Percentiles rank a stretch among this genome's conserved stretches.
Evolutionary conservation across 1,140 invertebrate species (phyloP).

Genomic region (Aplysia californica): DNA sequence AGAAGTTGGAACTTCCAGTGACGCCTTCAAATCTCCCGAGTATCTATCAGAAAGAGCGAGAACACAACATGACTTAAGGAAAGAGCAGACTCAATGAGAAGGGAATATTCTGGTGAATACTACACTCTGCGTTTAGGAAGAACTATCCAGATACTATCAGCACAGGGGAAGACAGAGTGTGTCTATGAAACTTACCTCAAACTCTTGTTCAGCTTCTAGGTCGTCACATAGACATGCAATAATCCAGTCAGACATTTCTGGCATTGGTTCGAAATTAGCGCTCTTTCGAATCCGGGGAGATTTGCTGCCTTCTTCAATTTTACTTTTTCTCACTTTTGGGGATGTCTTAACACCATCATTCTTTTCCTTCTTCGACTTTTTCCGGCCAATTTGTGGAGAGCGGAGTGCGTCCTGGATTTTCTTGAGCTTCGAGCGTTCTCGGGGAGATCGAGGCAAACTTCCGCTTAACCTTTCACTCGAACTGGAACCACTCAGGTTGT

Average conservation of each 20-base stretch:
- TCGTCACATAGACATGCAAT: not conserved
- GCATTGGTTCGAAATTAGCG: not conserved
- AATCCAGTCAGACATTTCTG: constrained; percentile 6
- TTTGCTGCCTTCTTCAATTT: not conserved
- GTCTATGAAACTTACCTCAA: constrained; percentile 26
- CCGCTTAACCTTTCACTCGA: too few relatives aligned
- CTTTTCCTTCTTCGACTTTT: constrained; percentile 1
- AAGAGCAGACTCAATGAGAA: too few relatives aligned
- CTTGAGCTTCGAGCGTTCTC: not conserved
- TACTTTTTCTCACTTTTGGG: not conserved
- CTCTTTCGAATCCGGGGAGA: not conserved
- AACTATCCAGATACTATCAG: too few relatives aligned
- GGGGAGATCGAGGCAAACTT: not conserved
- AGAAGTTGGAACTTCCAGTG: too few relatives aligned
- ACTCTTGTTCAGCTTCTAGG: constrained; percentile 1
- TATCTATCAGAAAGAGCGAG: too few relatives aligned
- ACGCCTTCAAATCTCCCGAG: too few relatives aligned
- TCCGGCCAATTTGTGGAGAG: constrained; percentile 9
- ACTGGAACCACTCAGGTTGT: too few relatives aligned
- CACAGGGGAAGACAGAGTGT: too few relatives aligned
- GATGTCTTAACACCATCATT: not conserved
- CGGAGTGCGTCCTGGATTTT: constrained; percentile 2
- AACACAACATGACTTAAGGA: too few relatives aligned
- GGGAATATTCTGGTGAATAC: too few relatives aligned
- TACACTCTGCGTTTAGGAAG: too few relatives aligned